These are phyloP conservation scores for Poeciliopsis infans DNA, from an alignment of 2,797 vertebrate genomes.

Conservation along the genomic window DNA sequence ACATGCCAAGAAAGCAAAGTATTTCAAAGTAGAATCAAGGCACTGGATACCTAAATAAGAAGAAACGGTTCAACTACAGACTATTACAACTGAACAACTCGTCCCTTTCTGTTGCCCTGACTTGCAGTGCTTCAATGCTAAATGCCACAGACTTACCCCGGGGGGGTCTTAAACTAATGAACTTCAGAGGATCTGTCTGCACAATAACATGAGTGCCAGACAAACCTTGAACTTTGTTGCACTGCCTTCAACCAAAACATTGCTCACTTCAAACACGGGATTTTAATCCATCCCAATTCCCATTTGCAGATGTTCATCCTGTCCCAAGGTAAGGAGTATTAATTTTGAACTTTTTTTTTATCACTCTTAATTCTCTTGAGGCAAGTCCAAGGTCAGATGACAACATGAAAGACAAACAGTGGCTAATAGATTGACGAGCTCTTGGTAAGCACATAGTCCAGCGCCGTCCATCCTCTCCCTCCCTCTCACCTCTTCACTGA, in stretches of 20 bases:
- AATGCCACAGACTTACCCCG: constrained; percentile 31
- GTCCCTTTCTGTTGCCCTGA: neutral
- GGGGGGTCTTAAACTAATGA: constrained; percentile 33
- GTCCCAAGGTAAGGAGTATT: neutral
- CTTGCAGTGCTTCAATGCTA: constrained; percentile 13
- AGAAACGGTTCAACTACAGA: neutral
- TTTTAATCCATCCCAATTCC: neutral
- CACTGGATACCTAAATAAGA: neutral
- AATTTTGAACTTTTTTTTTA: neutral
- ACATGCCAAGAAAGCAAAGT: neutral
- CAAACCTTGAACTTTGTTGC: constrained; percentile 32
- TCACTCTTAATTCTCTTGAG: constrained; percentile 2
- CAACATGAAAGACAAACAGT: neutral
- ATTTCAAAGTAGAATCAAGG: neutral
- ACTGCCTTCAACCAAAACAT: neutral
- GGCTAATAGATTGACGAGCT: neutral
- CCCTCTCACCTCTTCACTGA: constrained; percentile 87
- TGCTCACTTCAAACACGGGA: neutral
- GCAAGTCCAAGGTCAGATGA: constrained; percentile 8
- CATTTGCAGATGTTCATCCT: neutral
- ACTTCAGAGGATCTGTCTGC: constrained; percentile 29
- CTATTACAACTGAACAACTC: neutral
- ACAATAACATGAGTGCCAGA: constrained; percentile 7
- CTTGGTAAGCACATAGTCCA: no score
- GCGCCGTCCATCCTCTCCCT: neutral